Percentiles rank a stretch among this genome's conserved stretches.
phyloP scores from a whole-genome alignment of 2,888 invertebrate species.

The Druceiella hillmani region DNA sequence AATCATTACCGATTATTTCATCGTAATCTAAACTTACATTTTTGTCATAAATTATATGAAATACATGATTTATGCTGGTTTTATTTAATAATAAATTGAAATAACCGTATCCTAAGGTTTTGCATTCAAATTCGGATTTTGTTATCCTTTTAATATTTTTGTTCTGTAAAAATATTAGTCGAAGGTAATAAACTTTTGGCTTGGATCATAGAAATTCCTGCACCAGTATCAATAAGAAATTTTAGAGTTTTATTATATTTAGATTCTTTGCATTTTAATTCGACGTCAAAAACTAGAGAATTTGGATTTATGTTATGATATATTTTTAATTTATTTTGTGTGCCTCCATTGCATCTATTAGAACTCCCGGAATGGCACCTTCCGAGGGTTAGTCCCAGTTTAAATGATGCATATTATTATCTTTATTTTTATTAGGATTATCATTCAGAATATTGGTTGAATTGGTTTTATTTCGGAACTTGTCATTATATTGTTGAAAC shows the following conservation, averaged over 20 bases:
- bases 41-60: neutral
- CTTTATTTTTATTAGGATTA: neutral
- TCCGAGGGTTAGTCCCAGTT: neutral
- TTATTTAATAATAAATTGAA: neutral
- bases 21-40: neutral
- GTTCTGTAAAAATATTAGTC: neutral
- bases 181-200: neutral
- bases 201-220: neutral
- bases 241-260: neutral
- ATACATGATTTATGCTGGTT: neutral
- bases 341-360: neutral
- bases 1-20: neutral
- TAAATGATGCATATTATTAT: neutral
- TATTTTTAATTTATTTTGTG: neutral
- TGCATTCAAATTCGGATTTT: neutral
- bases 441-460: neutral
- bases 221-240: conserved; percentile 1
- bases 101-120: neutral
- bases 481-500: neutral
- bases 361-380: neutral
- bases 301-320: neutral
- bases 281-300: neutral
- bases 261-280: neutral
- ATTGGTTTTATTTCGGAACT: neutral
- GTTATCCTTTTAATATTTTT: neutral